Percentiles rank a stretch among this genome's conserved stretches.
Evolutionary conservation across 2,888 invertebrate species (phyloP).

Genomic region (Agrotis clavis): DNA sequence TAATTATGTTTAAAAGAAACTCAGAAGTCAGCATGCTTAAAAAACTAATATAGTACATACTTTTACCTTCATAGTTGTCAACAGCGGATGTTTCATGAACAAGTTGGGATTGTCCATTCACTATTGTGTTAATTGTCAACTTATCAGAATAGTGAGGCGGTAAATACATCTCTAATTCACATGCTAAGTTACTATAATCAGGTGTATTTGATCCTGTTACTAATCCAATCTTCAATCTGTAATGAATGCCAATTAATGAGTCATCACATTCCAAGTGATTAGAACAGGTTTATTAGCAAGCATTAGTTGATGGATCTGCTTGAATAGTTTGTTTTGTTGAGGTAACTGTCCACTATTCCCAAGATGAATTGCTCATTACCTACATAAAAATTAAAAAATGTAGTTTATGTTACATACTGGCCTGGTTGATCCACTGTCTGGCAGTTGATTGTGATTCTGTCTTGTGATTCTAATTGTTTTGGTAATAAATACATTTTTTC

Average conservation of each 20-base stretch:
- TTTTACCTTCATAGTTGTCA: constrained; percentile 70
- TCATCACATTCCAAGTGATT: constrained; percentile 15
- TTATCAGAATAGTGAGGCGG: constrained; percentile 59
- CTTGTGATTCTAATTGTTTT: constrained; percentile 68
- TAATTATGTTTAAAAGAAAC: not conserved
- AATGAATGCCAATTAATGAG: constrained; percentile 53
- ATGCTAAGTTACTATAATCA: constrained; percentile 76
- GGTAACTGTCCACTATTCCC: not conserved
- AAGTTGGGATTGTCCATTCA: constrained; percentile 66
- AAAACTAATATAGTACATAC: constrained; percentile 36
- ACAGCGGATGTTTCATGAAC: constrained; percentile 61
- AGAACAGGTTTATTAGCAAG: constrained; percentile 22
- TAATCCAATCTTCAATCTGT: constrained; percentile 73
- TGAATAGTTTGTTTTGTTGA: constrained; percentile 12
- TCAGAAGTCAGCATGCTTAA: not conserved
- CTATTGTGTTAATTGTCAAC: constrained; percentile 63
- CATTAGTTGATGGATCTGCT: constrained; percentile 6
- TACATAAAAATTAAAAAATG: not conserved
- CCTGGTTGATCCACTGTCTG: constrained; percentile 57
- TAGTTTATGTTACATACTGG: constrained; percentile 62
- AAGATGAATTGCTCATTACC: not conserved
- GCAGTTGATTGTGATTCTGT: constrained; percentile 71
- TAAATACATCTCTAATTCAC: constrained; percentile 74
- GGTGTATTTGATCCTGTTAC: constrained; percentile 70
- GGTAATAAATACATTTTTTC: constrained; percentile 81